Conservation (phyloP, 2,888 invertebrate genomes). For the Metallyticus violacea region DNA sequence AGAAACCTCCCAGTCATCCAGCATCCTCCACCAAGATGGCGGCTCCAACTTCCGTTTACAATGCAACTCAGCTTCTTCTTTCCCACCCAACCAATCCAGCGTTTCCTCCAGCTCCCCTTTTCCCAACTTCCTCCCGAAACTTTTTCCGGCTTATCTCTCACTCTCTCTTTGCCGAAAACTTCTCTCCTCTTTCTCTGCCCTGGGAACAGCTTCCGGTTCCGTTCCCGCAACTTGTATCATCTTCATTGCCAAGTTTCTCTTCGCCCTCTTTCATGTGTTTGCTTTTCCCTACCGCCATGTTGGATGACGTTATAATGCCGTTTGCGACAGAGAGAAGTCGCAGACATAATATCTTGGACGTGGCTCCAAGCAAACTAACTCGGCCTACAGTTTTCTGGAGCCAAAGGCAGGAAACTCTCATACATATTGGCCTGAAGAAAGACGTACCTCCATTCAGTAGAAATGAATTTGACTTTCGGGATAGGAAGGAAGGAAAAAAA, state of each 20-base stretch:
- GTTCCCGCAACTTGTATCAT: not conserved
- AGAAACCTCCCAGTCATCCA: not conserved
- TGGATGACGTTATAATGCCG: not conserved
- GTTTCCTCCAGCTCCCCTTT: not conserved
- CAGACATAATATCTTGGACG: not conserved
- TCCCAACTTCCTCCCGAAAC: not conserved
- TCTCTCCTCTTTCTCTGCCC: not conserved
- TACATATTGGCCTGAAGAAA: not conserved
- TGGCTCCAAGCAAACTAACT: not conserved
- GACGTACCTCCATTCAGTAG: not conserved
- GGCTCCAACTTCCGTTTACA: not conserved
- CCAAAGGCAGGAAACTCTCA: not conserved
- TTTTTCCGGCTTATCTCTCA: not conserved
- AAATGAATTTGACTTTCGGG: not conserved
- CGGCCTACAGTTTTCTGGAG: not conserved
- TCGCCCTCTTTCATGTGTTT: not conserved
- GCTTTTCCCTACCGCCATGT: not conserved
- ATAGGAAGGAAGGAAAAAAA: not conserved
- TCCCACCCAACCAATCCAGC: not conserved
- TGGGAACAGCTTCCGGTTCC: not conserved
- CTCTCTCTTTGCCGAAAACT: not conserved
- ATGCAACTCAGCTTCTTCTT: not conserved
- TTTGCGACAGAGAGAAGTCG: not conserved
- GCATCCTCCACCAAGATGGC: not conserved
- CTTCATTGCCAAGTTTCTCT: not conserved